phyloP scores from a whole-genome alignment of 1,140 invertebrate species.

The Lasaia peninsularis region DNA sequence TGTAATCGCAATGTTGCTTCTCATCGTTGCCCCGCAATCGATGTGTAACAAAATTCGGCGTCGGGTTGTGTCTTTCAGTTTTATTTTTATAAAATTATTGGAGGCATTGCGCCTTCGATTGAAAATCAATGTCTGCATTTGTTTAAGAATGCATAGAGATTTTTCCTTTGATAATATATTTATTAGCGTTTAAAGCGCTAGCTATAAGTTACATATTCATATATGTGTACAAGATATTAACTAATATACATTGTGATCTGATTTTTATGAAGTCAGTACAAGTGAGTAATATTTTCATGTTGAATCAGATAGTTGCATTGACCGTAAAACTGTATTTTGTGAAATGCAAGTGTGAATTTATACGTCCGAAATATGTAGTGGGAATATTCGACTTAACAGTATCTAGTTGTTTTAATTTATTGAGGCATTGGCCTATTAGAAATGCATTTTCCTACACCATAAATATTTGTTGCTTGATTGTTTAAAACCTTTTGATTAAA shows the following conservation, averaged over 20 bases:
- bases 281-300: slow-evolving; percentile 55
- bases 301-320: slow-evolving; percentile 44
- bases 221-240: slow-evolving; percentile 26
- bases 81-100: slow-evolving; percentile 60
- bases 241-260: slow-evolving; percentile 41
- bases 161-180: slow-evolving; percentile 46
- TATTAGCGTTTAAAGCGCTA: slow-evolving; percentile 38
- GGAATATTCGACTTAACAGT: slow-evolving; percentile 19
- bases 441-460: slow-evolving; percentile 41
- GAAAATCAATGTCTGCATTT: slow-evolving; percentile 55
- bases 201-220: slow-evolving; percentile 30
- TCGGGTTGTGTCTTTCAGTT: slow-evolving; percentile 62
- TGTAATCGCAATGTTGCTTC: not conserved
- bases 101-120: slow-evolving; percentile 37
- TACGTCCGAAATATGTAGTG: slow-evolving; percentile 20
- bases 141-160: slow-evolving; percentile 65
- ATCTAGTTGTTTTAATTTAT: slow-evolving; percentile 26
- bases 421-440: slow-evolving; percentile 28
- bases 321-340: slow-evolving; percentile 44
- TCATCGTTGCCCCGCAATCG: not conserved
- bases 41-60: slow-evolving; percentile 29
- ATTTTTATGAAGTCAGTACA: slow-evolving; percentile 52
- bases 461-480: slow-evolving; percentile 52
- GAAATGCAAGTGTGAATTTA: slow-evolving; percentile 33
- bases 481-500: slow-evolving; percentile 54